phyloP scores from a whole-genome alignment of 2,888 invertebrate genomes.

The Dioctria rufipes region DNA sequence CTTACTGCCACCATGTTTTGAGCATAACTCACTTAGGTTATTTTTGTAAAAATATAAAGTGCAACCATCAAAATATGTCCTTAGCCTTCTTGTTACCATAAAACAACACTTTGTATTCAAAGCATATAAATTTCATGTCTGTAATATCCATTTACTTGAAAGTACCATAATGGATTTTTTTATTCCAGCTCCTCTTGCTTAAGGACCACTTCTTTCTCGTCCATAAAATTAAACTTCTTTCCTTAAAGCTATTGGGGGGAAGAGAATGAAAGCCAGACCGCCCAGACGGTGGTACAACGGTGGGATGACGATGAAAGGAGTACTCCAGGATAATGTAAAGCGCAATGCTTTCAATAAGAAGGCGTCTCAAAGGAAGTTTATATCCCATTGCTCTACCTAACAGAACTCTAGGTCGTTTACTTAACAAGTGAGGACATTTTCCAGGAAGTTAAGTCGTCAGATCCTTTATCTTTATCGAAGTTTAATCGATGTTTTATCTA shows the following conservation, averaged over 20 bases:
- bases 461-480: conserved; percentile 61
- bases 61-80: conserved; percentile 53
- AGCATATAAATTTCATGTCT: conserved; percentile 60
- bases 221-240: conserved; percentile 58
- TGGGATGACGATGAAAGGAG: conserved; percentile 48
- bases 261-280: conserved; percentile 48
- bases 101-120: conserved; percentile 60
- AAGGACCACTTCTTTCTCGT: conserved; percentile 55
- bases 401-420: conserved; percentile 59
- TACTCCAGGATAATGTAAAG: conserved; percentile 51
- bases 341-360: conserved; percentile 53
- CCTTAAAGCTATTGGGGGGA: conserved; percentile 38
- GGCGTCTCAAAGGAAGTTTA: conserved; percentile 55
- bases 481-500: conserved; percentile 63
- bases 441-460: conserved; percentile 54
- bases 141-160: conserved; percentile 59
- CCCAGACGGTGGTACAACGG: not conserved
- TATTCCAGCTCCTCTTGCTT: conserved; percentile 53
- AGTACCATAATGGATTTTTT: conserved; percentile 57
- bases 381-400: conserved; percentile 61
- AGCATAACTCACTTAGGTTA: conserved; percentile 48
- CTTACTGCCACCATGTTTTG: conserved; percentile 15
- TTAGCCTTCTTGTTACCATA: conserved; percentile 54
- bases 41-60: conserved; percentile 36
- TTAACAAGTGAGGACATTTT: conserved; percentile 60